Base-by-base conservation (phyloP, 2,113 vertebrate genomes). In the Myocastor coypus region DNA sequence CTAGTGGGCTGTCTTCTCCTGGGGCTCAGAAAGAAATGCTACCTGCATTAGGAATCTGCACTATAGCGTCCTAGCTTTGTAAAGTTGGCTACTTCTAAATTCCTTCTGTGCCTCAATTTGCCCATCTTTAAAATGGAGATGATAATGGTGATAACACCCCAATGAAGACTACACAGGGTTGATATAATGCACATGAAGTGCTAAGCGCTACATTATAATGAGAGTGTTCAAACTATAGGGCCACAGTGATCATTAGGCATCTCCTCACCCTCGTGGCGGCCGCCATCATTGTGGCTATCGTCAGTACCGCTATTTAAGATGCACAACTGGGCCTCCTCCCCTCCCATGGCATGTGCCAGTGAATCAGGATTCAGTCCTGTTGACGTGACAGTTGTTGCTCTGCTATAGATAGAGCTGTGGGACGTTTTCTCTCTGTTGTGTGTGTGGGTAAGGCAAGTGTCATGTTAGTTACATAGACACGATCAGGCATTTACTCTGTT, bases 1-100 rank as follows among this genome's bases (percentile, higher is more conserved):
- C 66, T 34, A 10, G 0, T 0, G 1, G 34, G 40, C 30, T 19
- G 0, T 0, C 19, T 50, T 69, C 30, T 32, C 46, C 84, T 0
- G 1, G 7, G 32, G 3, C 37, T 5, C 40, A 71, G 14, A n/a
- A 32, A 55, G 50, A 55, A 78, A 52, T 5, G 28, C 57, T 24
- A 7, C 61, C 89, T 3, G 13, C 9, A 8, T 42, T 30, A 63
- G 52, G 77, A 46, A 59, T 61, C 86, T 0, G 1, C 69, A 30
- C 59, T 17, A 1, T 34, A 6, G 0, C 17, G n/a, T 71, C 75
- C 63, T 46, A 3, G 17, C 11, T 73, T 14, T 46, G 24, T 2
- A 3, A 50, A 32, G 26, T 9, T 11, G 73, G 66, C 1, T 2
- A 37, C 46, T 91, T 57, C 40, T 68, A 34, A 17, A 88, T 28